Evolutionary conservation across 1,140 invertebrate genomes (phyloP).

Genomic region (Dreissena rostriformis): DNA sequence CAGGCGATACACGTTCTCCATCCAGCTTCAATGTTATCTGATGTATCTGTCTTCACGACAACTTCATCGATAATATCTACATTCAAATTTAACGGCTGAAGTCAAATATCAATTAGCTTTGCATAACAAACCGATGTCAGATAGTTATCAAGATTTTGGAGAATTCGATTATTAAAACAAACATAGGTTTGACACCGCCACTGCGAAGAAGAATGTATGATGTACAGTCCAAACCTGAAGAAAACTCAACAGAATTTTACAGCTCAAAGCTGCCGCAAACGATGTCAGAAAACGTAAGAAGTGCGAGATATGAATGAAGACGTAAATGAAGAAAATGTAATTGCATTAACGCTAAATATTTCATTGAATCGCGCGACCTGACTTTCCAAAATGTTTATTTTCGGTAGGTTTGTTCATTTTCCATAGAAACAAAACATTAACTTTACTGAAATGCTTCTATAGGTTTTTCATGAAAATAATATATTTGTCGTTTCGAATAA

Average conservation of each 20-base stretch:
- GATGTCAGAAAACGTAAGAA: too few relatives aligned
- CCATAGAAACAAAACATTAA: too few relatives aligned
- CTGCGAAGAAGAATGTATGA: too few relatives aligned
- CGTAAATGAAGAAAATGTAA: too few relatives aligned
- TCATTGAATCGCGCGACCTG: too few relatives aligned
- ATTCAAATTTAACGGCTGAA: slow-evolving; percentile 49
- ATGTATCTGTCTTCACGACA: slow-evolving; percentile 3
- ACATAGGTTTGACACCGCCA: not conserved
- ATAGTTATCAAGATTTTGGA: slow-evolving; percentile 10
- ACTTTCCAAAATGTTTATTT: too few relatives aligned
- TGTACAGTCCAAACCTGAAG: not conserved
- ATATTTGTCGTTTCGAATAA: too few relatives aligned
- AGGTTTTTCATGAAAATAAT: too few relatives aligned
- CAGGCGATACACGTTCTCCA: not conserved
- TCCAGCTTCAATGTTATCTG: slow-evolving; percentile 1
- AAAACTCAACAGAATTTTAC: not conserved
- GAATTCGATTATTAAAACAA: slow-evolving; percentile 54
- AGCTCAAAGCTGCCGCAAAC: not conserved
- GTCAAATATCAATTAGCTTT: slow-evolving; percentile 53
- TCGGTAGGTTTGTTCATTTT: too few relatives aligned
- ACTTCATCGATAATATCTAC: slow-evolving; percentile 20
- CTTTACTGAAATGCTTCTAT: too few relatives aligned
- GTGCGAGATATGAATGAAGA: too few relatives aligned
- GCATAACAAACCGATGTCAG: slow-evolving; percentile 49
- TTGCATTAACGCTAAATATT: too few relatives aligned